Evolutionary conservation across 2,797 vertebrate species (phyloP).

Genomic region (Anas acuta): DNA sequence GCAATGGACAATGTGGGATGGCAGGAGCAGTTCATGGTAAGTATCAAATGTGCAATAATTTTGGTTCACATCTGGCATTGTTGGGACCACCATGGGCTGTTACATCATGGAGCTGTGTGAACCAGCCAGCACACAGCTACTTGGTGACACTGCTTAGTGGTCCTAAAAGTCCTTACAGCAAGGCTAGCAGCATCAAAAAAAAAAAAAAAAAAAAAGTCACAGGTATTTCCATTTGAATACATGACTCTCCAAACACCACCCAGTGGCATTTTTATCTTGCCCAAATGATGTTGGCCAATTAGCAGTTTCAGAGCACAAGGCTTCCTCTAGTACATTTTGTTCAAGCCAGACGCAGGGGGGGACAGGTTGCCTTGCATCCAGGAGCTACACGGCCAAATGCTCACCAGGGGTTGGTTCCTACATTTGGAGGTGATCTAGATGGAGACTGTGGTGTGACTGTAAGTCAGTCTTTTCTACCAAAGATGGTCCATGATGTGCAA

Average conservation of each 20-base stretch:
- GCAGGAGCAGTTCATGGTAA: neutral
- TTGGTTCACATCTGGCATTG: neutral
- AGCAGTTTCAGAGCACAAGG: neutral
- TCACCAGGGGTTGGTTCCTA: neutral
- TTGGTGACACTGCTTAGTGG: neutral
- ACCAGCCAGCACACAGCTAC: neutral
- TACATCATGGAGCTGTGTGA: neutral
- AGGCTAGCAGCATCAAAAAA: neutral
- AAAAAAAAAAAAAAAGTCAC: neutral
- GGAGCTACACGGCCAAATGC: neutral
- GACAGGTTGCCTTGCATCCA: neutral
- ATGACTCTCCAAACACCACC: neutral
- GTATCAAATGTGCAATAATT: neutral
- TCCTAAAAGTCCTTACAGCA: neutral
- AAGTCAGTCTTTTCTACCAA: neutral
- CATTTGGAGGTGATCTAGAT: neutral
- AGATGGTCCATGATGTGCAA: neutral
- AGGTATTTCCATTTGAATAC: neutral
- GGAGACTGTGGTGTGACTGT: neutral
- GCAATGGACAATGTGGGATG: neutral
- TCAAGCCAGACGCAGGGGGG: neutral
- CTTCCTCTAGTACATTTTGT: accelerated
- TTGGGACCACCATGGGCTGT: neutral
- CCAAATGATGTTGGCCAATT: neutral
- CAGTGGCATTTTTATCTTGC: neutral